Base-by-base conservation (phyloP, 2,113 vertebrate genomes). In the Perccottus glenii region DNA sequence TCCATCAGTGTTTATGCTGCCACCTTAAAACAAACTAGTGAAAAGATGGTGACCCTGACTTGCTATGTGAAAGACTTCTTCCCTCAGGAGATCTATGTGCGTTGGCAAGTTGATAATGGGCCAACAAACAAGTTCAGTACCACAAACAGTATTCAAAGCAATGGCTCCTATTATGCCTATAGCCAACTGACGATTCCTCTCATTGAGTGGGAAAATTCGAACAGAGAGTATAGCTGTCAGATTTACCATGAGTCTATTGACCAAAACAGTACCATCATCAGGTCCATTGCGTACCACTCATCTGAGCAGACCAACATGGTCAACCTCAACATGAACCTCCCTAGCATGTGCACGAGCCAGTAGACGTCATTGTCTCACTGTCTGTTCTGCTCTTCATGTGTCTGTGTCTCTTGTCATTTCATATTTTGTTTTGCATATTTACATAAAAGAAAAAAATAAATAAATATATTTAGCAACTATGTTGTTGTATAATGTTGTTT, bases 21-120 rank as follows among this genome's bases (percentile, higher is more conserved):
- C 84, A 62, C 88, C 93, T 27, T 90, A 73, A 88, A 92, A 69
- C 71, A 87, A 0, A 56, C 43, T 68, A 53, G 0, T 11, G 67
- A 14, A n/a, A 2, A 38, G 0, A 42, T 0, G 8, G 79, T 92
- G 84, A 90, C 89, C 85, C 89, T 94, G 83, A 91, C 87, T 85
- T 94, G 92, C 84, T 92, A 62, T 77, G 88, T 90, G 76, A 93
- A 91, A 89, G 87, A 88, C 45, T 94, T 94, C 91, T 77, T 32
- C 67, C 92, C 93, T 44, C 32, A 67, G 19, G 89, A 91, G 0
- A 47, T 92, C 74, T 80, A 49, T 10, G 84, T 94, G 58, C 63
- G 77, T 83, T 94, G 93, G 93, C 87, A 90, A 78, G 82, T 78
- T 65, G 33, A 91, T 65, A 90, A 94, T 27, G 11, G 63, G 9